Percentiles rank a stretch among this genome's conserved stretches.
These are phyloP conservation scores for Pygocentrus nattereri DNA, from an alignment of 2,797 vertebrate genomes.

Conservation along the genomic window DNA sequence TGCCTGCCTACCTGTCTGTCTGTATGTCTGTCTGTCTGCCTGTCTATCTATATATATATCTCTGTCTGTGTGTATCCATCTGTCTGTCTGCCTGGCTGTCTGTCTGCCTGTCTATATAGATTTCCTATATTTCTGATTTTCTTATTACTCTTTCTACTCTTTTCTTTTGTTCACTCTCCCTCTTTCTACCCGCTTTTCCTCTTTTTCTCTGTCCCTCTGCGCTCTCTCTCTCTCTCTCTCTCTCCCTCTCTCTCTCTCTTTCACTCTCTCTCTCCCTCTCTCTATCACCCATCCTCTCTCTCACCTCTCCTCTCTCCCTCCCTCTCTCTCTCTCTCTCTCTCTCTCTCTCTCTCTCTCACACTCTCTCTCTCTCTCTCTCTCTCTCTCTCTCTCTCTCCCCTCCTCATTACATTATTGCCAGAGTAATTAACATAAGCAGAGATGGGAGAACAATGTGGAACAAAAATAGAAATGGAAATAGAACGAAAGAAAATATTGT, in stretches of 20 bases:
- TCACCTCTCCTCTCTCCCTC: not conserved
- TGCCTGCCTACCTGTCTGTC: too few species aligned
- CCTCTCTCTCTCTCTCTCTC: too few species aligned
- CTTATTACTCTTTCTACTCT: not conserved
- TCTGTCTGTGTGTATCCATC: not conserved
- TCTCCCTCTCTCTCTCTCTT: not conserved
- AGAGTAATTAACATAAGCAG: too few species aligned
- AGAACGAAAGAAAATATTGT: too few species aligned
- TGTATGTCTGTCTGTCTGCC: not conserved
- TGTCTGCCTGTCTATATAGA: not conserved
- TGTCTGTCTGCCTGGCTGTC: not conserved
- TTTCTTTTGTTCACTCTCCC: too few species aligned
- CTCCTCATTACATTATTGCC: too few species aligned
- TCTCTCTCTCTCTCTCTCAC: slow-evolving; percentile 8
- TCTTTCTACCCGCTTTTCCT: too few species aligned
- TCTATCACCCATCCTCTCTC: slow-evolving; percentile 6
- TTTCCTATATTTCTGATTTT: too few species aligned
- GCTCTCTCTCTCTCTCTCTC: slow-evolving; percentile 9
- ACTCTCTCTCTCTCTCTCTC: not conserved
- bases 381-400: not conserved
- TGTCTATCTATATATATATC: too few species aligned
- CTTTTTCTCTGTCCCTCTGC: too few species aligned
- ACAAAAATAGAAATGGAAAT: not conserved
- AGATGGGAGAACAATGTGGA: too few species aligned
- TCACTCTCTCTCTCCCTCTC: not conserved